Base-by-base conservation (phyloP, 2,113 vertebrate species). In the Gulo gulo region DNA sequence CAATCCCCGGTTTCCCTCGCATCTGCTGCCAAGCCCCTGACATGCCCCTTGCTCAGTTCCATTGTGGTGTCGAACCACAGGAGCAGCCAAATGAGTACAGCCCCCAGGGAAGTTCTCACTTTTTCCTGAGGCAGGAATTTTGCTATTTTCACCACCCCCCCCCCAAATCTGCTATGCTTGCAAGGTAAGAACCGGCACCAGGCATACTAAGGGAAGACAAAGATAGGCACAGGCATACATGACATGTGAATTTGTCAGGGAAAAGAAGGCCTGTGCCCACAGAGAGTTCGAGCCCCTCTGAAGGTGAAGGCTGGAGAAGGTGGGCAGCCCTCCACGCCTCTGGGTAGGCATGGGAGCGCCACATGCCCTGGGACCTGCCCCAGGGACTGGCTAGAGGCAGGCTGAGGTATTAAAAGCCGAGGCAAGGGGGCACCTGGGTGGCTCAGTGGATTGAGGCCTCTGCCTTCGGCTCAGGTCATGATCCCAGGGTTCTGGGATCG, bases 111-210 rank as follows among this genome's bases (percentile, higher is more conserved):
- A 96, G 94, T 80, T 88, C 73, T 96, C 93, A 89, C 67, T 95
- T 97, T 97, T 92, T 94, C 97, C 97, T 89, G 88, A 98, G 95
- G 95, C 93, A 97, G 93, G 91, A 91, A 97, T 97, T 98, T 97
- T 97, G 79, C 92, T 96, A 92, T 96, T 97, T 94, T 88, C 92
- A 95, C 1, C 14, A 42, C 23, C 50, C 3, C 50, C 50, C 50
- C 50, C 50, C 13, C 14, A 16, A 91, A 55, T 69, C 76, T 93
- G 88, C 96, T 97, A 81, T 0, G 29, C 59, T 97, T 91, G 81
- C 90, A 95, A 97, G 88, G 87, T 73, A 61, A 95, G 92, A 98
- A 97, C 89, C 63, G 89, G 79, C 78, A 93, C 81, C 42, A 86
- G 52, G 73, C 78, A 16, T 82, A 65, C 87, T 63, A 92, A 83